Percentiles rank a stretch among this genome's conserved stretches.
Evolutionary conservation across 2,113 vertebrate genomes (phyloP).

Genomic region (Oncorhynchus clarkii): DNA sequence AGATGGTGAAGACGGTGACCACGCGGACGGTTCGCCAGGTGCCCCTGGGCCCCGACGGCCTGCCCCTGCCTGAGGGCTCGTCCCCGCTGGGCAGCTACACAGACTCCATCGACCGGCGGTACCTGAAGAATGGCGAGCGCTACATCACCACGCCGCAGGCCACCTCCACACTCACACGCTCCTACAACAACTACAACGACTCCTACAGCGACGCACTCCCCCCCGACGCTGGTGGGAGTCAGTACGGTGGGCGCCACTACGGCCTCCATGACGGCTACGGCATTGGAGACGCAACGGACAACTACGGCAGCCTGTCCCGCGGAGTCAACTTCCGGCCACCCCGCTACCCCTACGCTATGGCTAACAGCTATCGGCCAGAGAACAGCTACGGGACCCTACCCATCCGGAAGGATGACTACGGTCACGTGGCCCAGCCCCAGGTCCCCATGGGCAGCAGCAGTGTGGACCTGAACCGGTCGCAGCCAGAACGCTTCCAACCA

Average conservation of each 20-base stretch:
- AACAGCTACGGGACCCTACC: slow-evolving; percentile 91
- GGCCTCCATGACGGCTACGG: slow-evolving; percentile 82
- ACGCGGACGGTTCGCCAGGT: slow-evolving; percentile 95
- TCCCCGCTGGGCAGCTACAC: slow-evolving; percentile 90
- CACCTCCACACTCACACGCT: slow-evolving; percentile 85
- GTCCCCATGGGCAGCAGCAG: slow-evolving; percentile 81
- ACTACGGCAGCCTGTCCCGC: slow-evolving; percentile 92
- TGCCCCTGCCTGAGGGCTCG: slow-evolving; percentile 85
- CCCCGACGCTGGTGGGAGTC: slow-evolving; percentile 70
- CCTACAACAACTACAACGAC: slow-evolving; percentile 88
- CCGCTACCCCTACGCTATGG: slow-evolving; percentile 78
- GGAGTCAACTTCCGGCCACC: slow-evolving; percentile 86
- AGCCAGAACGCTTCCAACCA: slow-evolving; percentile 93
- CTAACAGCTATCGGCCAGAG: slow-evolving; percentile 81
- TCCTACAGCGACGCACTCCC: slow-evolving; percentile 74
- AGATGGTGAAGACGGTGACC: slow-evolving; percentile 97
- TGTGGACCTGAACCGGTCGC: slow-evolving; percentile 85
- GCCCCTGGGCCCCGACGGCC: slow-evolving; percentile 89
- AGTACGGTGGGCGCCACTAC: slow-evolving; percentile 78
- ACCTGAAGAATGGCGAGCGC: slow-evolving; percentile 87
- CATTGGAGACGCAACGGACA: slow-evolving; percentile 75
- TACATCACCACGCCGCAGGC: slow-evolving; percentile 85
- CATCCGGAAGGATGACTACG: slow-evolving; percentile 88
- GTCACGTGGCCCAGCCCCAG: slow-evolving; percentile 84
- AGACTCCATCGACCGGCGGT: slow-evolving; percentile 91